phyloP scores from a whole-genome alignment of 2,797 vertebrate species.

The Falco columbarius region DNA sequence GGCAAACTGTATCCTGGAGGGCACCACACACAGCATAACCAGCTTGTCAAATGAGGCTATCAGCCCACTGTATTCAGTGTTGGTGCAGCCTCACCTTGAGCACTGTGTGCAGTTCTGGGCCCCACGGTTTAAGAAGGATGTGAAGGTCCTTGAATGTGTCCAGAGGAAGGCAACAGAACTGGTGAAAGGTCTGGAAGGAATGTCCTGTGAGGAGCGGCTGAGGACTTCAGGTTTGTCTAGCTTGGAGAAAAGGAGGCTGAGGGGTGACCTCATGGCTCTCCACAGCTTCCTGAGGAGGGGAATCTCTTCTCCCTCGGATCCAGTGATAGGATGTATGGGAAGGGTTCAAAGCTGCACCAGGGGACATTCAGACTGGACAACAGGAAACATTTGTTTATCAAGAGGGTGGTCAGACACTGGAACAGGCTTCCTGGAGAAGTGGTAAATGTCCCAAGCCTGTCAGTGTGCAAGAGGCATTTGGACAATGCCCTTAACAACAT shows the following conservation, averaged over 20 bases:
- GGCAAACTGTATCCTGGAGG: not conserved
- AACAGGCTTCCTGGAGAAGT: not conserved
- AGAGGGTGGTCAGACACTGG: not conserved
- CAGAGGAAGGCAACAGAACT: not conserved
- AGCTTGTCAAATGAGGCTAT: not conserved
- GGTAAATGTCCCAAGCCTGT: not conserved
- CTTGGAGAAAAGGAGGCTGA: too few species aligned
- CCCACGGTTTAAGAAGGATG: not conserved
- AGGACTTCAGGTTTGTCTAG: not conserved
- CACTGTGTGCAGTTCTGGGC: not conserved
- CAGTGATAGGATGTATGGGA: fast-evolving
- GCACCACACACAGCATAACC: not conserved
- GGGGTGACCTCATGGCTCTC: not conserved
- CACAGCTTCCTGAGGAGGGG: not conserved
- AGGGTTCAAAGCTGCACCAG: not conserved
- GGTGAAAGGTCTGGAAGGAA: not conserved
- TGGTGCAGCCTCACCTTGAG: not conserved
- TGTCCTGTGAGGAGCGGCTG: fast-evolving
- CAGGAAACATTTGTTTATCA: not conserved
- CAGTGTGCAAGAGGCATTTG: not conserved
- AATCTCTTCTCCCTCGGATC: not conserved
- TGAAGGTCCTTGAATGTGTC: not conserved
- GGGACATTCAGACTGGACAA: not conserved
- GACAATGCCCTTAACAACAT: not conserved
- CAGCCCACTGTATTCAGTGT: fast-evolving